Evolutionary conservation across 2,113 vertebrate species (phyloP), one percentile per base, ranked within the genome.

Genomic region (Maccullochella peelii): DNA sequence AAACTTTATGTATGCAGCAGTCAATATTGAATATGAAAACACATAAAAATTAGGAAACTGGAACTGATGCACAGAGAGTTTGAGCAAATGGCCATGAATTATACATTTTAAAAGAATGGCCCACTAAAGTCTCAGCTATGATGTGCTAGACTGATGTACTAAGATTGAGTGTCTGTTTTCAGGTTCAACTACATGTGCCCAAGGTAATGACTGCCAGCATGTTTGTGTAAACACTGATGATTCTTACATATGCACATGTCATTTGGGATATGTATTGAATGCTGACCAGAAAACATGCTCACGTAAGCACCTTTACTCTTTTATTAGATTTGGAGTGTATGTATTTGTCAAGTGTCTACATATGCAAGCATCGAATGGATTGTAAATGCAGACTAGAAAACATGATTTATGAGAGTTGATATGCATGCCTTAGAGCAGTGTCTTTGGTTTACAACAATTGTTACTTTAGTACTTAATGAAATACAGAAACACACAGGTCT

Each of bases 271-370:
- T 63, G 69, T 82, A 52, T 85, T 97, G 89, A 97, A 96, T 67
- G 78, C 92, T 65, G 95, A 97, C 79, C 67, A 83, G 87, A 96
- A 94, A 90, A 96, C 95, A 0, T 97, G 96, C 80, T 95, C 68
- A 63, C 33, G 12, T 63, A 30, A 74, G 50, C 8, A 47, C 11
- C 30, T 16, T 36, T 40, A n/a, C 4, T 21, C 2, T 67, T 58
- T 25, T 38, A 40, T 14, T 75, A n/a, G 5, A 47, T 59, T 73
- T 36, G 15, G 44, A 50, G 2, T 30, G 14, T 36, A 4, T 20
- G 15, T n/a, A 14, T 71, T 30, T 58, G 14, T 59, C 27, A 30
- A 21, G 8, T 27, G n/a, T 6, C 10, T 18, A 4, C 3, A 33
- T 61, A 5, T 49, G 8, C 23, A 6, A 49, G 44, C 1, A 5